Conservation (phyloP, 1,140 invertebrate genomes). For the Drosophila hydei region DNA sequence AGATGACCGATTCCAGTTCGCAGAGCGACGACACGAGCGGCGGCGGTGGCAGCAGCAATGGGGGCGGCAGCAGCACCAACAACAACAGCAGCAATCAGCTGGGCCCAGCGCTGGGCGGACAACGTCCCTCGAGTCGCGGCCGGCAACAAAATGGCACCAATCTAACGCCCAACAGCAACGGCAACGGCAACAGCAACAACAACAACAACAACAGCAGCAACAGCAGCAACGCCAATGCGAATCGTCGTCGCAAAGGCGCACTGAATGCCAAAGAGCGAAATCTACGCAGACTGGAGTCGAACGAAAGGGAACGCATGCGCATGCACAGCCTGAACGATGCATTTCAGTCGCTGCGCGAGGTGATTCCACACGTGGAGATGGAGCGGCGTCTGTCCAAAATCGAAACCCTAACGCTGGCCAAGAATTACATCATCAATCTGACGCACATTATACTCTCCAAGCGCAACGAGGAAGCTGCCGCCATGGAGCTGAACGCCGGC, state of each 20-base stretch:
- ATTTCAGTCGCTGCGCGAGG: constrained; percentile 92
- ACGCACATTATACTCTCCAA: constrained; percentile 91
- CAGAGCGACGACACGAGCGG: constrained; percentile 83
- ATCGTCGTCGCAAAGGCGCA: constrained; percentile 87
- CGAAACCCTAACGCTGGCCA: constrained; percentile 93
- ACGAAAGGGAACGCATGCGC: constrained; percentile 93
- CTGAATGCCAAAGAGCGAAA: constrained; percentile 92
- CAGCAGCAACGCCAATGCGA: constrained; percentile 51
- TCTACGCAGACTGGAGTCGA: constrained; percentile 92
- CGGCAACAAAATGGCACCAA: constrained; percentile 38
- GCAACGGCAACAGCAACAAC: constrained; percentile 45
- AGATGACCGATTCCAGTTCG: constrained; percentile 84
- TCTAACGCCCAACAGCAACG: constrained; percentile 33
- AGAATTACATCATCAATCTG: constrained; percentile 95
- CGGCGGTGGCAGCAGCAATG: constrained; percentile 82
- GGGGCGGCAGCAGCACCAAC: constrained; percentile 72
- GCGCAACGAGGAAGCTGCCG: constrained; percentile 83
- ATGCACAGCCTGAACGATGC: constrained; percentile 96
- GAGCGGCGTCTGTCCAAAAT: constrained; percentile 94
- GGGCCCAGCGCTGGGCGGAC: constrained; percentile 26
- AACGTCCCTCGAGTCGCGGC: constrained; percentile 66
- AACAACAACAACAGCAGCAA: constrained; percentile 22
- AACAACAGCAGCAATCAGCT: constrained; percentile 46
- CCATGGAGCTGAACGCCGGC: constrained; percentile 74
- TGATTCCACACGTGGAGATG: constrained; percentile 94